These are phyloP conservation scores for Syritta pipiens DNA, from an alignment of 2,888 invertebrate genomes.

Conservation along the genomic window DNA sequence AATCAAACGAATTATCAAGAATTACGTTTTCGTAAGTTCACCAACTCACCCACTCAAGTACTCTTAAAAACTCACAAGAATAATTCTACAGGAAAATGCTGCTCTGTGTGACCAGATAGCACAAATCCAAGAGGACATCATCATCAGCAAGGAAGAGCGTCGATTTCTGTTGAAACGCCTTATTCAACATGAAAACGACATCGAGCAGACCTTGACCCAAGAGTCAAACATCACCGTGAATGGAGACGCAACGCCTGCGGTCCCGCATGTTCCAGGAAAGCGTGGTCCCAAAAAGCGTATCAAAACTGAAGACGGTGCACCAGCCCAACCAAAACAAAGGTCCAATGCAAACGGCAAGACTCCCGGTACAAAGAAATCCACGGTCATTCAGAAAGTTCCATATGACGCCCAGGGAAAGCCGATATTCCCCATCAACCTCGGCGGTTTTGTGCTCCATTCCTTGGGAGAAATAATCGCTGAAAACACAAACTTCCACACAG, in stretches of 20 bases:
- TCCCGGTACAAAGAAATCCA: conserved; percentile 41
- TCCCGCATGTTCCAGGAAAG: conserved; percentile 71
- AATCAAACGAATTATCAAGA: conserved; percentile 71
- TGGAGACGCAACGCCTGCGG: conserved; percentile 15
- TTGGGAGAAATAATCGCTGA: conserved; percentile 87
- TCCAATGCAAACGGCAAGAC: conserved; percentile 32
- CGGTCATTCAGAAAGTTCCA: conserved; percentile 69
- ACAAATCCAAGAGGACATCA: conserved; percentile 89
- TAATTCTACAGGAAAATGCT: conserved; percentile 85
- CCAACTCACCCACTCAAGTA: background rate
- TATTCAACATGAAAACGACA: conserved; percentile 82
- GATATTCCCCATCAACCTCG: conserved; percentile 86
- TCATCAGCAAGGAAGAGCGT: conserved; percentile 90
- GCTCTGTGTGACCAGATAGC: conserved; percentile 93
- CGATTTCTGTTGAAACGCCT: conserved; percentile 89
- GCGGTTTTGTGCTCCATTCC: conserved; percentile 84
- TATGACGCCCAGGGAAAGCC: conserved; percentile 83
- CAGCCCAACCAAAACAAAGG: conserved; percentile 79
- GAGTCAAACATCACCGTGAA: conserved; percentile 1
- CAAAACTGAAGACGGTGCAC: conserved; percentile 46
- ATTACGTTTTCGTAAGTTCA: conserved; percentile 72
- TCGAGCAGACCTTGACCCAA: conserved; percentile 27
- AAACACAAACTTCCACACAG: conserved; percentile 84
- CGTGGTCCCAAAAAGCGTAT: conserved; percentile 74
- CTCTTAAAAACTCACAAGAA: too few species aligned